Conservation (phyloP, 2,797 vertebrate species). For the Phyllotis vaccarum region DNA sequence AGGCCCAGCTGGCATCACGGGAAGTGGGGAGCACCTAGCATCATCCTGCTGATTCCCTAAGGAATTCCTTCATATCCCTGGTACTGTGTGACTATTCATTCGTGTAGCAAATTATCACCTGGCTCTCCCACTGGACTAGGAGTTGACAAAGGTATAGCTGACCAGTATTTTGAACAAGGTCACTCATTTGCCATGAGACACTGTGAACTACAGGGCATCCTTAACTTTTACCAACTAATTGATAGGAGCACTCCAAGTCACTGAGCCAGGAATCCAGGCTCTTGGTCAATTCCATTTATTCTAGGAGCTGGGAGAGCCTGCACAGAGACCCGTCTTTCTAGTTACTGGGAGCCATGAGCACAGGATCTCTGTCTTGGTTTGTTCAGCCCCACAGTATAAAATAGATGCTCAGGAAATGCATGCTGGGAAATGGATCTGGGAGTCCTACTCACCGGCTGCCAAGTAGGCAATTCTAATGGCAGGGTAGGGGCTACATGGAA, state of each 20-base stretch:
- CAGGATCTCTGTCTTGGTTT: no score
- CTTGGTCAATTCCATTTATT: no score
- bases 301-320: not conserved
- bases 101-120: not conserved
- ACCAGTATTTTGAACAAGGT: not conserved
- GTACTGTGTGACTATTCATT: not conserved
- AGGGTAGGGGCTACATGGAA: fast-evolving
- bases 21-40: not conserved
- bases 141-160: not conserved
- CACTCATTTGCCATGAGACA: not conserved
- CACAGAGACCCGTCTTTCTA: not conserved
- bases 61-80: not conserved
- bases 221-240: not conserved
- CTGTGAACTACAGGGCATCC: not conserved
- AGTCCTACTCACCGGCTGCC: not conserved
- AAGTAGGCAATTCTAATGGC: not conserved
- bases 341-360: fast-evolving
- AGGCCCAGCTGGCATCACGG: not conserved
- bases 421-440: not conserved
- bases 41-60: no score
- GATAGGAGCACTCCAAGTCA: not conserved
- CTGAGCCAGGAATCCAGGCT: no score
- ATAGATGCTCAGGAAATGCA: not conserved
- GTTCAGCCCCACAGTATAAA: fast-evolving
- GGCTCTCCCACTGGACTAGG: not conserved